Evolutionary conservation across 1,140 invertebrate species (phyloP).

Genomic region (Ceratina australensis): DNA sequence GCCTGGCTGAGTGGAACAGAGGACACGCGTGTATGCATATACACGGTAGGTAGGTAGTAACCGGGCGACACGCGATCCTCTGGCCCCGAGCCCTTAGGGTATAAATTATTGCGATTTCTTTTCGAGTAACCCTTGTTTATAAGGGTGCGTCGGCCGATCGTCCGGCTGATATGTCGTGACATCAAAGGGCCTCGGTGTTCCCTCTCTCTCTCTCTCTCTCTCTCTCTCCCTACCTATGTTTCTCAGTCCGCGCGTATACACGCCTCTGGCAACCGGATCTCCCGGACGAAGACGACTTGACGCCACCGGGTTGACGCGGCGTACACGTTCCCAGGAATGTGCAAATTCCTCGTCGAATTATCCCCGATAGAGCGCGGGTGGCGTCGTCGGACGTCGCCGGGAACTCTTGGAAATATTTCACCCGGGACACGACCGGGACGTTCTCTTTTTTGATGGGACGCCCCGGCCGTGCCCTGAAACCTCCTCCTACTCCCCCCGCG

Average conservation of each 20-base stretch:
- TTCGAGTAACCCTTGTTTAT: constrained; percentile 74
- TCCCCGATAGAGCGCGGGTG: background rate
- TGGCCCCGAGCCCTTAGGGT: constrained; percentile 70
- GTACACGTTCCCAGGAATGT: constrained; percentile 15
- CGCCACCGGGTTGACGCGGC: background rate
- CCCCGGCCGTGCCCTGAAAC: constrained; percentile 1
- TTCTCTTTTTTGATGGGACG: constrained; percentile 43
- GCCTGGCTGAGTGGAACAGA: constrained; percentile 34
- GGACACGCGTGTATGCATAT: constrained; percentile 56
- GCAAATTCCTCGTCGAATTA: constrained; percentile 40
- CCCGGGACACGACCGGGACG: constrained; percentile 16
- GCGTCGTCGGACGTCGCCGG: background rate
- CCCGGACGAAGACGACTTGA: constrained; percentile 24
- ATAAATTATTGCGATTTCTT: constrained; percentile 79
- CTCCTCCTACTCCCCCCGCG: too few relatives aligned
- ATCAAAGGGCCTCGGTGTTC: constrained; percentile 73
- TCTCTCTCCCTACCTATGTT: too few relatives aligned
- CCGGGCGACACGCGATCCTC: constrained; percentile 75
- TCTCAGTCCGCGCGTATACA: constrained; percentile 11
- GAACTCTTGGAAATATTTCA: constrained; percentile 30
- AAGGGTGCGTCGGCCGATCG: constrained; percentile 68
- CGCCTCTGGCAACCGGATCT: constrained; percentile 51
- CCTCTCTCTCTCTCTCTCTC: too few relatives aligned
- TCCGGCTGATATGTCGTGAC: constrained; percentile 72
- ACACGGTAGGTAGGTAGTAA: constrained; percentile 50